A percentile compares a stretch with the other conserved stretches of the same genome.
phyloP scores from a whole-genome alignment of 2,797 vertebrate species.

The Premnoplex brunnescens region DNA sequence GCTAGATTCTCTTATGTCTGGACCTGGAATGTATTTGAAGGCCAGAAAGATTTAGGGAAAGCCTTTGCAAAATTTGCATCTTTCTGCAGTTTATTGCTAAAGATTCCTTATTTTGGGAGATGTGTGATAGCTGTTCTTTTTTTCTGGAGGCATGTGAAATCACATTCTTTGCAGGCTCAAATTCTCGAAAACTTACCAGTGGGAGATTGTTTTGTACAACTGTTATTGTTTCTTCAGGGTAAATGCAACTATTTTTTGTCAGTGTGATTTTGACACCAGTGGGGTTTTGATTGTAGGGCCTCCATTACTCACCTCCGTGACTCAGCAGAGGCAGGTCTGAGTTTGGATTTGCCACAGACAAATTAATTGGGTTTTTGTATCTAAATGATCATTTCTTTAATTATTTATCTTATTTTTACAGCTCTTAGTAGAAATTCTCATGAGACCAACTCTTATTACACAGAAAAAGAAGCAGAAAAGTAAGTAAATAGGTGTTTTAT shows the following conservation, averaged over 20 bases:
- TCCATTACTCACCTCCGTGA: neutral
- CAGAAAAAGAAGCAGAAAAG: conserved; percentile 94
- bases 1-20: neutral
- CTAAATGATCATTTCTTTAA: neutral
- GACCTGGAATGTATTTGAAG: neutral
- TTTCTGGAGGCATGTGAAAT: neutral
- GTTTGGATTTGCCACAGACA: neutral
- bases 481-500: conserved; percentile 73
- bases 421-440: conserved; percentile 97
- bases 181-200: neutral
- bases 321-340: neutral
- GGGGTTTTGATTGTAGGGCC: neutral
- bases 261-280: neutral
- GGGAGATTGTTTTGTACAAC: neutral
- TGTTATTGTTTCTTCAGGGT: neutral
- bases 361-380: neutral
- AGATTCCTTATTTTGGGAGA: neutral
- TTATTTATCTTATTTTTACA: conserved; percentile 62
- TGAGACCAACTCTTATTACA: conserved; percentile 94
- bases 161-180: neutral
- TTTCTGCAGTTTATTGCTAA: neutral
- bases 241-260: neutral
- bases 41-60: neutral
- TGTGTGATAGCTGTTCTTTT: neutral
- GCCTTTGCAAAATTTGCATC: neutral